A percentile compares a stretch with the other conserved stretches of the same genome.
Evolutionary conservation across 2,888 invertebrate genomes (phyloP).

Genomic region (Acronicta alni): DNA sequence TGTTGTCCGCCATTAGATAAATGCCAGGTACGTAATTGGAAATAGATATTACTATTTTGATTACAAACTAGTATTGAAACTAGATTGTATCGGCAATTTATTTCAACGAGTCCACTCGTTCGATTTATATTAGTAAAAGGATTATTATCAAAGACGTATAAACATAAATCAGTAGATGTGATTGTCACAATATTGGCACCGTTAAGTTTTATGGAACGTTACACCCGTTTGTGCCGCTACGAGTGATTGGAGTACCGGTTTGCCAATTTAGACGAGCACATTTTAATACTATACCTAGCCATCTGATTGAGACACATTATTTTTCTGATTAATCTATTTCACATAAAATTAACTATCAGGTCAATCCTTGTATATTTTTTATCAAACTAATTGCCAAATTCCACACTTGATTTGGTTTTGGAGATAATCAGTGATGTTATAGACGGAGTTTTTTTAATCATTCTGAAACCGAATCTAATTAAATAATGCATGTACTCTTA

Average conservation of each 20-base stretch:
- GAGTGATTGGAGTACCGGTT: slow-evolving; percentile 29
- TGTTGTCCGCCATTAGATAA: slow-evolving; percentile 22
- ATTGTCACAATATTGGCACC: slow-evolving; percentile 51
- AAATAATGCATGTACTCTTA: too few species aligned
- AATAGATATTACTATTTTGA: slow-evolving; percentile 46
- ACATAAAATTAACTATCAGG: slow-evolving; percentile 9
- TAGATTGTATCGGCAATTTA: slow-evolving; percentile 38
- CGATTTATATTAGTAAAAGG: slow-evolving; percentile 30
- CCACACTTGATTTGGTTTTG: neutral
- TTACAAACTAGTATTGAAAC: slow-evolving; percentile 48
- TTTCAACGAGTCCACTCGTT: slow-evolving; percentile 31
- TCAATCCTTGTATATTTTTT: slow-evolving; percentile 4
- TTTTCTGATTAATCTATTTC: slow-evolving; percentile 20
- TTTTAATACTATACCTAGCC: slow-evolving; percentile 17
- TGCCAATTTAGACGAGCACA: slow-evolving; percentile 4
- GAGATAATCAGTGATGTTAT: neutral
- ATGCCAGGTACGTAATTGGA: slow-evolving; percentile 39
- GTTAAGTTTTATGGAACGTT: slow-evolving; percentile 32
- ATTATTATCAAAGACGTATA: slow-evolving; percentile 27
- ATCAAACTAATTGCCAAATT: neutral
- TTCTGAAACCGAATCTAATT: neutral
- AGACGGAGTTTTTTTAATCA: neutral
- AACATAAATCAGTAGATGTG: slow-evolving; percentile 43
- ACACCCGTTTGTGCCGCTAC: slow-evolving; percentile 2
- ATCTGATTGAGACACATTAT: slow-evolving; percentile 22